Conservation (phyloP, 2,797 vertebrate species). For the Pseudopleuronectes americanus region DNA sequence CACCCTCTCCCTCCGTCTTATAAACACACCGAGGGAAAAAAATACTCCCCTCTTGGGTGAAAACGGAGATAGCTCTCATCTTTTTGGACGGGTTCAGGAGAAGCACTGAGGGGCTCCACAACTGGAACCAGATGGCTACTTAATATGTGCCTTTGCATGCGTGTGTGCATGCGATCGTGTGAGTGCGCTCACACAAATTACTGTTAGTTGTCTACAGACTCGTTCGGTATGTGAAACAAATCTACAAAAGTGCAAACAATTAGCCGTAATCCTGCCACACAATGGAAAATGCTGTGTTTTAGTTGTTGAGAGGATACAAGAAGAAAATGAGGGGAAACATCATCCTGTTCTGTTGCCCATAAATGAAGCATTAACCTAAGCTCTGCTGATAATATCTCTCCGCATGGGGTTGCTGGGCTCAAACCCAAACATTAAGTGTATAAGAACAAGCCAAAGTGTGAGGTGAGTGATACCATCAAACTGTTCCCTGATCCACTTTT, state of each 20-base stretch:
- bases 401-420: slow-evolving; percentile 36
- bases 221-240: slow-evolving; percentile 30
- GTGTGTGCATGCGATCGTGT: slow-evolving; percentile 46
- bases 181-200: slow-evolving; percentile 47
- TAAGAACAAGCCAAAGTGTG: slow-evolving; percentile 42
- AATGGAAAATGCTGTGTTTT: slow-evolving; percentile 28
- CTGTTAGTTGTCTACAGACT: slow-evolving; percentile 31
- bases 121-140: slow-evolving; percentile 86
- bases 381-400: slow-evolving; percentile 29
- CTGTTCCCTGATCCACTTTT: slow-evolving; percentile 46
- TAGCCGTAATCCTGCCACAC: slow-evolving; percentile 23
- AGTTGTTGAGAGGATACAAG: neutral
- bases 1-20: slow-evolving; percentile 41
- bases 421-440: slow-evolving; percentile 36
- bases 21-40: slow-evolving; percentile 62
- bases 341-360: slow-evolving; percentile 17
- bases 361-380: slow-evolving; percentile 40
- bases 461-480: slow-evolving; percentile 61
- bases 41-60: slow-evolving; percentile 65
- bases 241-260: slow-evolving; percentile 41
- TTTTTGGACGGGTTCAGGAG: slow-evolving; percentile 75
- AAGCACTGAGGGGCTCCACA: slow-evolving; percentile 73
- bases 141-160: slow-evolving; percentile 71
- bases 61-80: slow-evolving; percentile 77
- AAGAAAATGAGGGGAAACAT: slow-evolving; percentile 29